A percentile compares a stretch with the other conserved stretches of the same genome.
Evolutionary conservation across 2,113 vertebrate species (phyloP).

Genomic region (Pholis gunnellus): DNA sequence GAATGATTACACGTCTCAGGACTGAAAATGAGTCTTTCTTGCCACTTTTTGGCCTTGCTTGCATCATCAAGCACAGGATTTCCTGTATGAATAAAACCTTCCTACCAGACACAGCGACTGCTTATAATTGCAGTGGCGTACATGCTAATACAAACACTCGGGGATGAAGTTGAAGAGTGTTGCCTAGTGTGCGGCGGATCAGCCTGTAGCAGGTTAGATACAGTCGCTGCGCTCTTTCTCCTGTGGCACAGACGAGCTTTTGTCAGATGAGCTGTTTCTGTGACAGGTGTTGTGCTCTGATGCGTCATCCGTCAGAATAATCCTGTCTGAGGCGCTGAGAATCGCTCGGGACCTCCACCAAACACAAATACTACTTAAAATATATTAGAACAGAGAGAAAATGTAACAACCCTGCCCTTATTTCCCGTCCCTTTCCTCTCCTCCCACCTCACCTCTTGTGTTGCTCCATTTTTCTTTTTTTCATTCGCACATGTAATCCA

Average conservation of each 20-base stretch:
- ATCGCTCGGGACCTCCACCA: constrained; percentile 22
- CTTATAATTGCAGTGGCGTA: not conserved
- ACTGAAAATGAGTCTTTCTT: constrained; percentile 36
- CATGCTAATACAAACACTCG: constrained; percentile 18
- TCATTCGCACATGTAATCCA: not conserved
- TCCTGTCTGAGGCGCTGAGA: constrained; percentile 20
- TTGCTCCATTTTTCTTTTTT: not conserved
- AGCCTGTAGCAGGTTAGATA: constrained; percentile 27
- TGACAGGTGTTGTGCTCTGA: constrained; percentile 57
- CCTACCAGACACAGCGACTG: not conserved
- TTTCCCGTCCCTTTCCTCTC: not conserved
- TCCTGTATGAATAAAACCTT: constrained; percentile 17
- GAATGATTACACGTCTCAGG: constrained; percentile 1
- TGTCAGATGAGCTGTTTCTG: constrained; percentile 45
- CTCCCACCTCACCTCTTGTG: constrained; percentile 12
- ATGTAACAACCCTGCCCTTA: constrained; percentile 12
- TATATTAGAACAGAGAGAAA: constrained; percentile 46
- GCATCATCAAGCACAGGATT: constrained; percentile 47
- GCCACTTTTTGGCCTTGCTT: constrained; percentile 1
- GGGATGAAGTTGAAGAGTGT: constrained; percentile 10
- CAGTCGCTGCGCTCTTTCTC: constrained; percentile 21
- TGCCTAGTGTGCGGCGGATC: constrained; percentile 15
- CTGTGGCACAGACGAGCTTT: constrained; percentile 25
- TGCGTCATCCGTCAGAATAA: constrained; percentile 58
- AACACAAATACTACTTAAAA: constrained; percentile 44